Percentiles rank a stretch among this genome's conserved stretches.
phyloP scores from a whole-genome alignment of 2,888 invertebrate genomes.

The Yponomeuta evonymella region DNA sequence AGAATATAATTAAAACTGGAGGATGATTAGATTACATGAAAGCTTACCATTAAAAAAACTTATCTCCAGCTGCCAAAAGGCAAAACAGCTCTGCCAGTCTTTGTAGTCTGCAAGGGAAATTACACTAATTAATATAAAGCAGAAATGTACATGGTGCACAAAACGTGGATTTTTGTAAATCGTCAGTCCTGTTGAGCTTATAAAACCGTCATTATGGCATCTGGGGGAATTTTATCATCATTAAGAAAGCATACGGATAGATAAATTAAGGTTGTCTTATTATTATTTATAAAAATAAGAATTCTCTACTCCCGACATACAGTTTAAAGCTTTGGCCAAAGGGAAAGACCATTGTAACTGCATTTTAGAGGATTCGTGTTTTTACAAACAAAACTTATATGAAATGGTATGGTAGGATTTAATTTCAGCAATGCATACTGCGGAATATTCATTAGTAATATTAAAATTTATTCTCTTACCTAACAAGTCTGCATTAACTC shows the following conservation, averaged over 20 bases:
- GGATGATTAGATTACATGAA: no score
- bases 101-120: background rate
- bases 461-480: no score
- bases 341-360: background rate
- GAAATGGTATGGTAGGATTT: no score
- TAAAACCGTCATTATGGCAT: slow-evolving; percentile 28
- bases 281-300: background rate
- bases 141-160: background rate
- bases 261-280: background rate
- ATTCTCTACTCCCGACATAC: background rate
- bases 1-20: no score
- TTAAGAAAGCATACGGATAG: background rate
- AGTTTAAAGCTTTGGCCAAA: background rate
- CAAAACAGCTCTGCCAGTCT: no score
- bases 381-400: background rate
- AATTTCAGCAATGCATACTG: no score
- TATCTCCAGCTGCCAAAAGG: no score
- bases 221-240: slow-evolving; percentile 27
- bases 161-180: background rate
- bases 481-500: no score
- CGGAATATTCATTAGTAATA: no score
- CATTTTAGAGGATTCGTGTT: background rate
- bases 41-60: no score
- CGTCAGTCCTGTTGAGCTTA: slow-evolving; percentile 25
- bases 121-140: background rate